Evolutionary conservation across 30 jellyfish, hydroid and myxozoan genomes (phyloP).

Genomic region (Aurelia coerulea): DNA sequence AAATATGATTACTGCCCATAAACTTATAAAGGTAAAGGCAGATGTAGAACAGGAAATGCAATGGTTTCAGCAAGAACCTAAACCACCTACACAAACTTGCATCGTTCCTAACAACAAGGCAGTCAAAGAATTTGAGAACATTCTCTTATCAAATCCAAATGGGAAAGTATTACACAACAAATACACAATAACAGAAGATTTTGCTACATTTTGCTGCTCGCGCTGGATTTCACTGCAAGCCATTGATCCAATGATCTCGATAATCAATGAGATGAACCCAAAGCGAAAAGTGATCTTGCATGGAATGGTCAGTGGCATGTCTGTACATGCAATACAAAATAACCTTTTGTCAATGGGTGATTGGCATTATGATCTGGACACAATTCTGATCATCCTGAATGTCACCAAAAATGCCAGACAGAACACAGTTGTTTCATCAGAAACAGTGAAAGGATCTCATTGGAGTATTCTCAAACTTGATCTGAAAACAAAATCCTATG

Average conservation of each 20-base stretch:
- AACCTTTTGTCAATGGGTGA: no score
- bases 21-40: neutral
- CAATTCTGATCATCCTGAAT: no score
- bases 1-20: conserved; percentile 5
- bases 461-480: no score
- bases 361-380: no score
- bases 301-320: neutral
- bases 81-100: conserved; percentile 2
- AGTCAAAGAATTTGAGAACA: neutral
- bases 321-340: neutral
- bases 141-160: neutral
- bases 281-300: neutral
- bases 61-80: neutral
- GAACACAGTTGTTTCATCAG: no score
- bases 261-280: conserved; percentile 7
- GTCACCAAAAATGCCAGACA: no score
- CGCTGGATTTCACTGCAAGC: neutral
- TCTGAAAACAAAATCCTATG: no score
- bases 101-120: neutral
- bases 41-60: conserved; percentile 12
- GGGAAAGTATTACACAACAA: neutral
- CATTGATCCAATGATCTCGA: neutral
- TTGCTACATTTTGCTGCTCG: neutral
- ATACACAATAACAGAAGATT: neutral
- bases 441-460: no score